Base-by-base conservation (phyloP, 2,888 invertebrate genomes). In the Heliothis peltigera region DNA sequence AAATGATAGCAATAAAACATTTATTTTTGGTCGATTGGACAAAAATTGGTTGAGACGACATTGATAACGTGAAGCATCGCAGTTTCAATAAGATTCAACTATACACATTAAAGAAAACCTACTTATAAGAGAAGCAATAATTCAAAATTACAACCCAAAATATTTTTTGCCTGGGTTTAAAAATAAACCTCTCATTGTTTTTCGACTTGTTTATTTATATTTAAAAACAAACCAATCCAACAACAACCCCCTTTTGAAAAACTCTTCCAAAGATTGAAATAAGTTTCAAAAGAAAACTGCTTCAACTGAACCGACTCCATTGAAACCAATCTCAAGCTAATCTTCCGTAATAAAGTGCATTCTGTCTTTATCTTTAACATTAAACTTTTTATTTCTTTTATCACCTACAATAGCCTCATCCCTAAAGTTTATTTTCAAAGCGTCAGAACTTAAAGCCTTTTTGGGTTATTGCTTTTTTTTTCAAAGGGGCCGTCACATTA, bases 401-500 rank as follows among this genome's bases (percentile, higher is more conserved):
- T 70, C 59, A 60, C 76, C 64, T 61, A 59, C 58, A 79, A 78
- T 64, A 52, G 62, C 62, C 74, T 62, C 67, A 67, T 67, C 65
- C 57, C 66, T 39, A 70, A 75, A 74, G 67, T 79, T 82, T 81
- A 80, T 85, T 83, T 81, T 77, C 65, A 75, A 84, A 80, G 70
- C 80, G 68, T 73, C 69, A 80, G 70, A 84, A 83, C 79, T 84
- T 83, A 80, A 82, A 88, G 84, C 83, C 82, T 82, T 86, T 88
- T 87, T 77, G 66, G 80, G 81, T 82, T 88, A 88, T 86, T 87
- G 84, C 86, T 84, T 86, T 88, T 70, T n/a, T 67, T 85, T 87
- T 82, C 77, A 79, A 82, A 86, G 79, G 86, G 87, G 82, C 82
- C 80, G 76, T 83, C 77, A 79, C 80, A 87, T 81, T 66, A 77